Conservation (phyloP, 2,113 vertebrate species). For the Hepsetus odoe region DNA sequence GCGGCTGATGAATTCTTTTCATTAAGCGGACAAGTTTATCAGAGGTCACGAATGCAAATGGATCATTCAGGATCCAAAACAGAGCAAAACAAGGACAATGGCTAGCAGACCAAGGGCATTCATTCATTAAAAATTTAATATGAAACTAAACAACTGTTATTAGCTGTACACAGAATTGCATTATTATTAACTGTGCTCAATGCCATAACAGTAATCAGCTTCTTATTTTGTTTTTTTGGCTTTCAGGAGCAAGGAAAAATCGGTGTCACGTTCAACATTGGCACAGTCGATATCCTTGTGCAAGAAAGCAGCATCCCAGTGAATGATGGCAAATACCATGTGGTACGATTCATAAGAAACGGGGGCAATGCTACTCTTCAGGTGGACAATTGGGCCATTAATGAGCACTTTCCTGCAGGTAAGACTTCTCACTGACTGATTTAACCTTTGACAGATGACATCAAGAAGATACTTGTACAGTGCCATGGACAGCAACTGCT, state of each 20-base stretch:
- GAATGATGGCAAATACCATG: constrained; percentile 96
- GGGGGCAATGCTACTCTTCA: constrained; percentile 96
- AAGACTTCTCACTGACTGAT: constrained; percentile 42
- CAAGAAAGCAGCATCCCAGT: constrained; percentile 91
- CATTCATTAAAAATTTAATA: constrained; percentile 15
- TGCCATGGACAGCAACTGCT: constrained; percentile 55
- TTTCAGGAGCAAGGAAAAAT: constrained; percentile 96
- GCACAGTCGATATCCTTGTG: constrained; percentile 92
- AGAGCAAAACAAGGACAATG: constrained; percentile 36
- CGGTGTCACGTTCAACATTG: constrained; percentile 96
- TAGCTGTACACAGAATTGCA: not conserved
- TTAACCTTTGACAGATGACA: constrained; percentile 15
- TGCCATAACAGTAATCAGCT: not conserved
- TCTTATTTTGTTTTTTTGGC: constrained; percentile 45
- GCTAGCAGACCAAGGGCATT: constrained; percentile 40
- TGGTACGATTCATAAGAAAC: constrained; percentile 96
- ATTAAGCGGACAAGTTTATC: constrained; percentile 60
- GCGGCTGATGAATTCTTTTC: constrained; percentile 61
- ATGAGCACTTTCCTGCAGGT: constrained; percentile 97
- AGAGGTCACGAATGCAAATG: constrained; percentile 46
- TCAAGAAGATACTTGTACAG: constrained; percentile 28
- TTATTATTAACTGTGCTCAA: not conserved
- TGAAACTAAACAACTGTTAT: constrained; percentile 11
- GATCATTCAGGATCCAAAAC: constrained; percentile 41
- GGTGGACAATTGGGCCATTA: constrained; percentile 96